Base-by-base conservation (phyloP, 2,888 invertebrate species). In the Aplocera efformata region DNA sequence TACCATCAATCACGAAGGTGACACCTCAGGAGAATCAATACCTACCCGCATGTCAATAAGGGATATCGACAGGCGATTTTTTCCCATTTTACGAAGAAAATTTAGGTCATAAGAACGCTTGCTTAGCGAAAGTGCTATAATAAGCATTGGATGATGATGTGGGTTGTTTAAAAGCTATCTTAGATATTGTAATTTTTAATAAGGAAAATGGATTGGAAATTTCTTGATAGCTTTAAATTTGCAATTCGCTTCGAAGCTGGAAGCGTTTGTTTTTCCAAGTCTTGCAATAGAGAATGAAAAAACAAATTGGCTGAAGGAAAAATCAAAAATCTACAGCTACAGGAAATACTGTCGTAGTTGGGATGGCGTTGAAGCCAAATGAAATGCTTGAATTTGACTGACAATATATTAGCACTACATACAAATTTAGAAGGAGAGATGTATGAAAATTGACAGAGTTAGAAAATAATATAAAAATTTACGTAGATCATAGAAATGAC, bases 1-100 rank as follows among this genome's bases (percentile, higher is more conserved):
- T 7, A 32, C 17, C 32, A 39, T 39, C 39, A 27, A 39, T 39
- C 39, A 32, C 27, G 7, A 20, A 22, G 23, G 23, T 28, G 39
- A 32, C 39, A 27, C 20, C 21, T 10, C 6, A 34, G 20, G 21
- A 21, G 10, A 27, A 35, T 35, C 35, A 35, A 35, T 32, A 32
- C 37, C 31, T 37, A 26, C 28, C 27, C 38, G 21, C 23, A 13
- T 32, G 31, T 32, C 31, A 22, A 32, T 23, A 22, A 5, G 17
- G 29, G 21, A 7, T 6, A 13, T 9, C 9, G 32, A 32, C 39
- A 32, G 10, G 39, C 39, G 10, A 39, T 28, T 28, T 39, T 38
- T 28, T 23, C 7, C 9, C 10, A 9, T n/a, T 10, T 17, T n/a
- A 0, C n/a, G 7, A 23, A 10, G 23, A 3, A 13, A 32, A 26